These are phyloP conservation scores for Chironomus riparius DNA, from an alignment of 2,888 invertebrate species.

Conservation along the genomic window DNA sequence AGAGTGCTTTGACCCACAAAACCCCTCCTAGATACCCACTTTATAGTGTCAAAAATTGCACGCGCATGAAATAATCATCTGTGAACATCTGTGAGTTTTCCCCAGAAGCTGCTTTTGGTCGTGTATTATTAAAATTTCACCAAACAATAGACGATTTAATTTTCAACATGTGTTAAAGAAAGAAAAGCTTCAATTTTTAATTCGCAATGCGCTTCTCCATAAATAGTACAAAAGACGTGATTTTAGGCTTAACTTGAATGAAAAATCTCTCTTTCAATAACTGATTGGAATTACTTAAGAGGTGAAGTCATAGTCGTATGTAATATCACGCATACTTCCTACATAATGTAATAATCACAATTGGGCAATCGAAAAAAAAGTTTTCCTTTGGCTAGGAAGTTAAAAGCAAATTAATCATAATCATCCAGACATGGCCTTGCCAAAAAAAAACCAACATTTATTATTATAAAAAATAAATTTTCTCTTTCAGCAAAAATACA, in stretches of 20 bases:
- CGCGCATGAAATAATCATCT: not conserved
- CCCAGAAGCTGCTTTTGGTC: not conserved
- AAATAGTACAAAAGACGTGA: not conserved
- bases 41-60: not conserved
- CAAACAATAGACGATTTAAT: conserved; percentile 5
- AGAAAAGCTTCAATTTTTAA: not conserved
- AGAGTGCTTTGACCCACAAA: too few species aligned
- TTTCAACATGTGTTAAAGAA: not conserved
- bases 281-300: not conserved
- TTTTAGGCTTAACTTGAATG: not conserved
- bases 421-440: too few species aligned
- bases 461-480: not conserved
- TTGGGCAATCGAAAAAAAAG: too few species aligned
- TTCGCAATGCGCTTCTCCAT: not conserved
- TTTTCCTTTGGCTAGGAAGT: too few species aligned
- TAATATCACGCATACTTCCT: not conserved
- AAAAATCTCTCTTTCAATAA: not conserved
- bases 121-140: conserved; percentile 22
- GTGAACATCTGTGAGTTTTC: not conserved
- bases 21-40: too few species aligned
- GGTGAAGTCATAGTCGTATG: not conserved
- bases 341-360: not conserved
- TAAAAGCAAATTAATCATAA: too few species aligned
- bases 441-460: not conserved
- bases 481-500: conserved; percentile 65